Conservation (phyloP, 2,797 vertebrate genomes). For the Danio jaintianensis region DNA sequence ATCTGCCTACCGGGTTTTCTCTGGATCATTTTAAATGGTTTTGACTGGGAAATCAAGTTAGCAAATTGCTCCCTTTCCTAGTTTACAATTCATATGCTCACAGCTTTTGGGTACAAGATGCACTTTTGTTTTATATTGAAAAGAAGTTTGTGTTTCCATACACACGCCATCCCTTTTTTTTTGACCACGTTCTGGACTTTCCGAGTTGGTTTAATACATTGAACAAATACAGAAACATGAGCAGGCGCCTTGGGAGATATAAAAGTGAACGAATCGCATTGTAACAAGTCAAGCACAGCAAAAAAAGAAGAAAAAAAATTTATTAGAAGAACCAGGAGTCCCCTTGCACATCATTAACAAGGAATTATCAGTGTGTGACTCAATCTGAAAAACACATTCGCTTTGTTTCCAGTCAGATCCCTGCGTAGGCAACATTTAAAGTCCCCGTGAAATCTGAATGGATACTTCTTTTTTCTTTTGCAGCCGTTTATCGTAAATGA, state of each 20-base stretch:
- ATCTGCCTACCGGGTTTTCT: background rate
- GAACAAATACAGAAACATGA: background rate
- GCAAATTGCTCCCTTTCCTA: background rate
- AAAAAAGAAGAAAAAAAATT: background rate
- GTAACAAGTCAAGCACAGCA: background rate
- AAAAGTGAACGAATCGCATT: background rate
- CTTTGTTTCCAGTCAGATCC: background rate
- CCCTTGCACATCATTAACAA: background rate
- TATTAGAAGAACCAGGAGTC: background rate
- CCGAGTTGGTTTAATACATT: background rate
- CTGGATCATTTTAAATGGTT: background rate
- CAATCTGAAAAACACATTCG: slow-evolving; percentile 1
- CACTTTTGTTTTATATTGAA: background rate
- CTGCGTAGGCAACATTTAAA: background rate
- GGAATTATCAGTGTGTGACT: background rate
- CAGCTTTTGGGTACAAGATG: background rate
- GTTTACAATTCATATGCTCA: background rate
- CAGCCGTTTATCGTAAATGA: no score
- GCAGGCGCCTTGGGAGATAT: background rate
- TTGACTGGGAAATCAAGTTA: background rate
- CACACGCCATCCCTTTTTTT: background rate
- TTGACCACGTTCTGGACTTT: background rate
- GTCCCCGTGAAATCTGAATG: background rate
- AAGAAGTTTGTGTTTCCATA: background rate
- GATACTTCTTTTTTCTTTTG: no score